Percentiles rank a stretch among this genome's conserved stretches.
These are phyloP conservation scores for Eurystomus gularis DNA, from an alignment of 2,113 vertebrate species.

Conservation along the genomic window DNA sequence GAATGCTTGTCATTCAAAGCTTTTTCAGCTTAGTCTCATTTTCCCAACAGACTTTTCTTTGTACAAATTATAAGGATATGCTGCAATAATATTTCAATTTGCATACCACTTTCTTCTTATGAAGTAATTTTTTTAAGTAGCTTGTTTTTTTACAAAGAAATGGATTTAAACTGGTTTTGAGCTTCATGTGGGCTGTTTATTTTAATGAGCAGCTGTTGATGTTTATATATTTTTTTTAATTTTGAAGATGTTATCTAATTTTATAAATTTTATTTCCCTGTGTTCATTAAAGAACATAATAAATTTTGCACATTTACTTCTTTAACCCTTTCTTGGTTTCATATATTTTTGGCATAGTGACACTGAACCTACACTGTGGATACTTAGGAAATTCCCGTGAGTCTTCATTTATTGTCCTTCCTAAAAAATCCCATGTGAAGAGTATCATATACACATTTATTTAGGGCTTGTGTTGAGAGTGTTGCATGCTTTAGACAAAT, in stretches of 20 bases:
- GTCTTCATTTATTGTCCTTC: not conserved
- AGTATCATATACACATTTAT: not conserved
- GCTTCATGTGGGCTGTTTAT: not conserved
- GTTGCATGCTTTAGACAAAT: not conserved
- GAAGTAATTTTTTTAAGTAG: not conserved
- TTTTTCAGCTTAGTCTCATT: not conserved
- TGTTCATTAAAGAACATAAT: slow-evolving; percentile 18
- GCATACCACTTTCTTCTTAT: not conserved
- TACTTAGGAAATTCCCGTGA: not conserved
- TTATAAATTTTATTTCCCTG: not conserved
- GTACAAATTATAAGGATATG: not conserved
- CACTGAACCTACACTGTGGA: not conserved
- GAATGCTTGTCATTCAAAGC: not conserved
- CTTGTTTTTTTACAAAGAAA: not conserved
- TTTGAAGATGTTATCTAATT: not conserved
- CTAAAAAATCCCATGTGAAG: not conserved
- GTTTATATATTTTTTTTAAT: not conserved
- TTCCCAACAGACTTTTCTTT: not conserved
- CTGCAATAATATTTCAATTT: not conserved
- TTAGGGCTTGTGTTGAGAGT: not conserved
- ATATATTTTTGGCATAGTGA: not conserved
- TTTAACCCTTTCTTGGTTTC: not conserved
- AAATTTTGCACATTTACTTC: slow-evolving; percentile 30
- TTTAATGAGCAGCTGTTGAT: not conserved
- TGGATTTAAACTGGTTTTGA: not conserved